Conservation (phyloP, 2,888 invertebrate species). For the Achlya flavicornis region DNA sequence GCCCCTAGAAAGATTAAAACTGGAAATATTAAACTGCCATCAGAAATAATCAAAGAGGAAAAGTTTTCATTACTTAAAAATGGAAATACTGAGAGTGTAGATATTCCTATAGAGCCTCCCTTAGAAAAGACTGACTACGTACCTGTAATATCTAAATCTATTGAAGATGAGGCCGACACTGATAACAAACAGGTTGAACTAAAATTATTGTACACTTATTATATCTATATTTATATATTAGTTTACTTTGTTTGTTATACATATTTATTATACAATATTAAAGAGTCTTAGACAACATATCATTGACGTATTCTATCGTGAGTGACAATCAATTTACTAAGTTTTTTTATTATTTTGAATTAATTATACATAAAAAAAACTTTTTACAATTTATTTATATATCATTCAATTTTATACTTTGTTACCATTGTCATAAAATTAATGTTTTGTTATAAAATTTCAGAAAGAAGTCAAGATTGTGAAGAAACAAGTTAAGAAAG, state of each 20-base stretch:
- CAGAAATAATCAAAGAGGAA: conserved; percentile 24
- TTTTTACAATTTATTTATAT: neutral
- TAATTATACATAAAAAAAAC: neutral
- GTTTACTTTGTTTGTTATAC: conserved; percentile 69
- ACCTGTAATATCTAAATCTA: conserved; percentile 34
- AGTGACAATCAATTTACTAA: conserved; percentile 37
- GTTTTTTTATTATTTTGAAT: neutral
- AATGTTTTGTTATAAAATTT: conserved; percentile 44
- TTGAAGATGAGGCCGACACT: conserved; percentile 52
- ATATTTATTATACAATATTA: conserved; percentile 67
- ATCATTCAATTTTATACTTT: neutral
- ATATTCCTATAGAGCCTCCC: conserved; percentile 33
- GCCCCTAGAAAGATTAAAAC: conserved; percentile 36
- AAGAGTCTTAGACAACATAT: conserved; percentile 53
- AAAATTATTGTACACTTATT: conserved; percentile 74
- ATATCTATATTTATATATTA: conserved; percentile 69
- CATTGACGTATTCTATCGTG: conserved; percentile 47
- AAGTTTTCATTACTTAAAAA: conserved; percentile 20
- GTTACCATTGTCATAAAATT: conserved; percentile 7
- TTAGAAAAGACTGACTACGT: conserved; percentile 25
- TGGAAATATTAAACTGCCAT: conserved; percentile 26
- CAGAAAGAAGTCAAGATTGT: conserved; percentile 72
- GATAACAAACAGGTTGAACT: conserved; percentile 73
- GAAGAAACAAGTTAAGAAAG: conserved; percentile 63
- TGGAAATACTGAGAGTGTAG: conserved; percentile 27